Percentiles rank a stretch among this genome's conserved stretches.
Evolutionary conservation across 1,140 invertebrate species (phyloP).

Genomic region (Nephotettix cincticeps): DNA sequence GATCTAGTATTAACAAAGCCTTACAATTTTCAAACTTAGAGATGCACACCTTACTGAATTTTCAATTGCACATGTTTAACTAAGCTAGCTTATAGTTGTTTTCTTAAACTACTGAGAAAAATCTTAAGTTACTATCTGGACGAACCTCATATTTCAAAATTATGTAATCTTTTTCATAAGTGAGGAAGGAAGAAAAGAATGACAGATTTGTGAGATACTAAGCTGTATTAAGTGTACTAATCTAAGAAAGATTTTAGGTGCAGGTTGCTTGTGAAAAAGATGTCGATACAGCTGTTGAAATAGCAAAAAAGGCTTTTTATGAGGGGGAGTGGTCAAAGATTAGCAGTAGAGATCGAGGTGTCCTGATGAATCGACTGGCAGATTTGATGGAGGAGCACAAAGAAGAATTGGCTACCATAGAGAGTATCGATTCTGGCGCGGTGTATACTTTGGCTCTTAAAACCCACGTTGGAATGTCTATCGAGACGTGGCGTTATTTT

Average conservation of each 20-base stretch:
- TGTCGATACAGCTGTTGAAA: slow-evolving; percentile 82
- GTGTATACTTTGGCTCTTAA: slow-evolving; percentile 94
- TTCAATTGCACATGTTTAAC: no score
- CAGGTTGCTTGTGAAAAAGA: slow-evolving; percentile 75
- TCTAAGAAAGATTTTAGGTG: slow-evolving; percentile 59
- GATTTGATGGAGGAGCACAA: slow-evolving; percentile 93
- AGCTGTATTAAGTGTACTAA: no score
- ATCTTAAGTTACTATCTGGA: no score
- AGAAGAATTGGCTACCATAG: slow-evolving; percentile 91
- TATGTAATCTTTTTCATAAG: no score
- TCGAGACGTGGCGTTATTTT: slow-evolving; percentile 90
- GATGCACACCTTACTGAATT: no score
- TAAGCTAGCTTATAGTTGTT: no score
- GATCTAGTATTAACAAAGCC: no score
- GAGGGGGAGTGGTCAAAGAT: slow-evolving; percentile 87
- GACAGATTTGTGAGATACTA: no score
- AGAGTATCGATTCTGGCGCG: slow-evolving; percentile 89
- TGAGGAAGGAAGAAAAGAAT: no score
- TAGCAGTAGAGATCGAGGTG: slow-evolving; percentile 77
- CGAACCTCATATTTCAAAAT: no score
- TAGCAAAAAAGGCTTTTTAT: slow-evolving; percentile 84
- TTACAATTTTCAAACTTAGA: no score
- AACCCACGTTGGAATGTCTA: slow-evolving; percentile 92
- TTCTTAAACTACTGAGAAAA: no score
- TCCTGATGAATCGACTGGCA: slow-evolving; percentile 73